Percentiles rank a stretch among this genome's conserved stretches.
Conservation (phyloP, 2,888 invertebrate genomes). For the Mythimna impura region DNA sequence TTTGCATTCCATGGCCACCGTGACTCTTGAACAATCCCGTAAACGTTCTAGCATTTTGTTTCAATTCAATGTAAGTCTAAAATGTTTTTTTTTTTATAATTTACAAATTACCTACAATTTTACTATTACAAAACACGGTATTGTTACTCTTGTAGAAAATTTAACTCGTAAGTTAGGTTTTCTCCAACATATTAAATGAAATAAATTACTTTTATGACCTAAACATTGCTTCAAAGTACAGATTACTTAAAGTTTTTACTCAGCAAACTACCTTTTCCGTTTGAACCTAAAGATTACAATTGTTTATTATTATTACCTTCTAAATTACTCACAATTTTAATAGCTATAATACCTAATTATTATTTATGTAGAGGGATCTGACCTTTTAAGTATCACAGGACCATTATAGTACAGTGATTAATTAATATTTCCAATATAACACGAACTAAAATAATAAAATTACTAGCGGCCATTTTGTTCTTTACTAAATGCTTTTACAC, state of each 20-base stretch:
- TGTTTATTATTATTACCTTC: constrained; percentile 40
- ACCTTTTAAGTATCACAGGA: constrained; percentile 51
- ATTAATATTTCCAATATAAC: constrained; percentile 50
- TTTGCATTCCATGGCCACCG: no score
- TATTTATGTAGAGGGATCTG: constrained; percentile 34
- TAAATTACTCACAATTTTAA: constrained; percentile 34
- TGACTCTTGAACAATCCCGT: no score
- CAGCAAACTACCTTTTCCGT: constrained; percentile 30
- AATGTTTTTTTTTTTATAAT: neutral
- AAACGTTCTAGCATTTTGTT: neutral
- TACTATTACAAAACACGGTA: neutral
- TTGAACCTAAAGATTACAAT: constrained; percentile 45
- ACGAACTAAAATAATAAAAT: constrained; percentile 47
- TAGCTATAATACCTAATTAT: constrained; percentile 30
- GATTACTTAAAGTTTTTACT: constrained; percentile 21
- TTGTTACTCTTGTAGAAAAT: constrained; percentile 6
- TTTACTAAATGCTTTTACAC: constrained; percentile 46
- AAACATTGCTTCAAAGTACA: constrained; percentile 19
- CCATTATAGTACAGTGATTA: constrained; percentile 48
- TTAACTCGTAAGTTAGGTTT: constrained; percentile 1
- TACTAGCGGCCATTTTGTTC: constrained; percentile 22
- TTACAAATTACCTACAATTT: neutral
- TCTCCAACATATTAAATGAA: neutral
- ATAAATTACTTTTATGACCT: constrained; percentile 25
- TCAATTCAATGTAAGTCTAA: neutral